A percentile compares a stretch with the other conserved stretches of the same genome.
These are phyloP conservation scores for Xenopus borealis DNA, from an alignment of 2,113 vertebrate genomes.

Conservation along the genomic window DNA sequence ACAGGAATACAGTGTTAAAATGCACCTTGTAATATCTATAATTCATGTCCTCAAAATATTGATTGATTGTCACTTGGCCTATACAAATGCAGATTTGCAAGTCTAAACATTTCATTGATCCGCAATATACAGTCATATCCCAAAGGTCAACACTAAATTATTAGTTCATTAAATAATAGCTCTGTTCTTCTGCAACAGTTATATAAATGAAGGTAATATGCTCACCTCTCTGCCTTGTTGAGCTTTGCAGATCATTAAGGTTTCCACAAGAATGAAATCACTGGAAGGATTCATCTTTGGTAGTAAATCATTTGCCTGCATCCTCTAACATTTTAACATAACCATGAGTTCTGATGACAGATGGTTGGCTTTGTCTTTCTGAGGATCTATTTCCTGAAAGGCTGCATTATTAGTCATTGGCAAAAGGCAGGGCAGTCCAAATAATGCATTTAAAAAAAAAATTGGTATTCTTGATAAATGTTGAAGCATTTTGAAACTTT, in stretches of 20 bases:
- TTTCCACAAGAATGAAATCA: background rate
- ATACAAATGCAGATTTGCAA: background rate
- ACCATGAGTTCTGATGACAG: background rate
- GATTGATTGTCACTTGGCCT: background rate
- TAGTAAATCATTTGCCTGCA: background rate
- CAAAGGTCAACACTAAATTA: background rate
- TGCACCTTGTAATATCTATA: no score
- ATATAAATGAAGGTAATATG: background rate
- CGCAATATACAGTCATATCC: background rate
- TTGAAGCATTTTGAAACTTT: background rate
- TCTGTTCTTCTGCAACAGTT: background rate
- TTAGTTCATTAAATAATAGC: background rate
- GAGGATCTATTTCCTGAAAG: background rate
- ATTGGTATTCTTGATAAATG: conserved; percentile 17
- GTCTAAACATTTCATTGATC: background rate
- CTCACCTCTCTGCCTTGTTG: background rate
- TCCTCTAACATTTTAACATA: no score
- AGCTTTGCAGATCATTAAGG: background rate
- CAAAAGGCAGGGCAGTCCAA: background rate
- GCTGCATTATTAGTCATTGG: background rate
- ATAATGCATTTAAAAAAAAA: no score
- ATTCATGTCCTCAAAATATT: no score
- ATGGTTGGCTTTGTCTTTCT: background rate
- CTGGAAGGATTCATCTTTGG: background rate
- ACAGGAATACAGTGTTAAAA: no score